Percentiles rank a stretch among this genome's conserved stretches.
These are phyloP conservation scores for Haemorhous mexicanus DNA, from an alignment of 2,113 vertebrate genomes.

Conservation along the genomic window DNA sequence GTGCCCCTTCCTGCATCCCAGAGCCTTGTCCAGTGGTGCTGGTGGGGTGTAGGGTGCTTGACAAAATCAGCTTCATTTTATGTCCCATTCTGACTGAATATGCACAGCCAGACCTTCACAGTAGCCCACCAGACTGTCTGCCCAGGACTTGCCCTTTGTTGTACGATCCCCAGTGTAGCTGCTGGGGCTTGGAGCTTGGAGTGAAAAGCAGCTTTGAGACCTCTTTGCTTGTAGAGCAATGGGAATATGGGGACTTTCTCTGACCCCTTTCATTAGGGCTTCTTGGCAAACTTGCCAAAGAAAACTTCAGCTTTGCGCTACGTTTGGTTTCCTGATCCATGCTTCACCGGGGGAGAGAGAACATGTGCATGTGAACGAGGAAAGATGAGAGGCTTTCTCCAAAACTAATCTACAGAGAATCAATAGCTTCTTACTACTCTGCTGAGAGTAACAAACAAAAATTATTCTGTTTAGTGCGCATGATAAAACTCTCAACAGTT, in stretches of 20 bases:
- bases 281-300: constrained; percentile 34
- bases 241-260: constrained; percentile 30
- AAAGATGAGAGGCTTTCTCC: neutral
- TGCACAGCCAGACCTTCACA: neutral
- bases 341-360: neutral
- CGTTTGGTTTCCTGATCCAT: neutral
- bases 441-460: neutral
- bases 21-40: neutral
- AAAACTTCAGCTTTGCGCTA: constrained; percentile 34
- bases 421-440: neutral
- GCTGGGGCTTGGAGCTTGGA: neutral
- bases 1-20: rapidly evolving
- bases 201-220: neutral
- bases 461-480: neutral
- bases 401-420: neutral
- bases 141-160: neutral
- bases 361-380: rapidly evolving
- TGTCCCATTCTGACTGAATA: neutral
- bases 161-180: neutral
- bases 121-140: neutral
- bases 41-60: neutral
- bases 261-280: constrained; percentile 26
- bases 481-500: neutral
- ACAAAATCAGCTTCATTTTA: neutral
- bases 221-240: neutral